Evolutionary conservation across 92 coral and sea anemone species (phyloP), one percentile per base, ranked within the genome.

Genomic region (Metridium senile): DNA sequence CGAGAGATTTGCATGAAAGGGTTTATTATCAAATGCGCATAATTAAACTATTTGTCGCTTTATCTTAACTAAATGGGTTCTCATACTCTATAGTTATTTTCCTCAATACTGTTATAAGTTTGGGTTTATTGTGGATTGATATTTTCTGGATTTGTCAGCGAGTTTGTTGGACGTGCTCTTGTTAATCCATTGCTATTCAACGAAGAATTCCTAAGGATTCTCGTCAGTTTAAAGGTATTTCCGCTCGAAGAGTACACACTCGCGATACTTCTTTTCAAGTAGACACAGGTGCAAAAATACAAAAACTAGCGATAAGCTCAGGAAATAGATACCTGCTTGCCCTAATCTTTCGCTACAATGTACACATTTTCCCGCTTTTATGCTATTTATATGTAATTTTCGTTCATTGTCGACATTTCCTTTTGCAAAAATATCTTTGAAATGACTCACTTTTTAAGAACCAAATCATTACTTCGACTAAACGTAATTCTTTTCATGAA

Each of bases 171-270:
- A 29, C 27, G 69, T 63, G 23, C 11, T 1, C 8, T 21, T 1
- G 26, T 68, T 34, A 68, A 68, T 30, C 17, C 22, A 22, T 1
- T 22, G 53, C 17, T 7, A 43, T 39, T 35, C 29, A 33, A 13
- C 26, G 28, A 46, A 22, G 22, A 39, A 63, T 63, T 72, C 78
- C 75, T 17, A 20, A 30, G 75, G 39, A 62, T 52, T 56, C 33
- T 13, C 66, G 27, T 26, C 11, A n/a, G 54, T 58, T 33, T 58
- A 45, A 58, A 73, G 78, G 78, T 62, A 73, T 73, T 73, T 73
- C 78, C 78, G 56, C 35, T 68, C 32, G 9, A 65, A 8, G 18
- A 26, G n/a, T n/a, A n/a, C n/a, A 4, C 49, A 4, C 13, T 30
- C 52, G 64, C 57, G 35, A n/a, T 70, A 19, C 51, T 16, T 30